Conservation (phyloP, 2,888 invertebrate genomes). For the Cosmia pyralina region DNA sequence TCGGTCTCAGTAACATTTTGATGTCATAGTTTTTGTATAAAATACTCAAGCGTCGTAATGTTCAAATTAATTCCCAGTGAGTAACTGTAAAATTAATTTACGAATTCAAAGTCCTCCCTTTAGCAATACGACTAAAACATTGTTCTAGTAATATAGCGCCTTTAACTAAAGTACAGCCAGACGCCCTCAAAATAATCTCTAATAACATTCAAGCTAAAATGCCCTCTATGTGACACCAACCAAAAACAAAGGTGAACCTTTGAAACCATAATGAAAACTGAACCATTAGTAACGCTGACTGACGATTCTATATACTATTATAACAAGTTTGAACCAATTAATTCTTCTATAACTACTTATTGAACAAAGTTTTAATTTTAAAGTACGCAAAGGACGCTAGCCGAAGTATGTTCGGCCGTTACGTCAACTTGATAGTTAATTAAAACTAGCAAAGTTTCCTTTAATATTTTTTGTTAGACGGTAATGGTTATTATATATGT, state of each 20-base stretch:
- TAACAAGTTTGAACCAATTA: slow-evolving; percentile 59
- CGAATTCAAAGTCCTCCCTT: neutral
- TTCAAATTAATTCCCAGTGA: neutral
- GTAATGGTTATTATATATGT: slow-evolving; percentile 18
- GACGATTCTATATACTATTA: slow-evolving; percentile 41
- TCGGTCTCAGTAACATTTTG: neutral
- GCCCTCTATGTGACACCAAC: neutral
- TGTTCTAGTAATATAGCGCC: neutral
- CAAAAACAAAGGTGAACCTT: slow-evolving; percentile 39
- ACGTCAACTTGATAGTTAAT: slow-evolving; percentile 59
- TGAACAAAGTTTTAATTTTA: slow-evolving; percentile 63
- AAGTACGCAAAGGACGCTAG: slow-evolving; percentile 54
- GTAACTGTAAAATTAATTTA: neutral
- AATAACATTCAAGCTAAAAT: slow-evolving; percentile 20
- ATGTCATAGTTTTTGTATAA: neutral
- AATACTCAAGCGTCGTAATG: neutral
- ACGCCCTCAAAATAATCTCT: slow-evolving; percentile 22
- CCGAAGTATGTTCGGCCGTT: slow-evolving; percentile 41
- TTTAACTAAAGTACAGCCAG: neutral
- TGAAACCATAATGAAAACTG: slow-evolving; percentile 49
- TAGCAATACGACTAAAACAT: slow-evolving; percentile 8
- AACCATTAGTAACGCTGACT: slow-evolving; percentile 42
- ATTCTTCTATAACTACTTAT: slow-evolving; percentile 61
- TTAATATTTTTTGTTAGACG: slow-evolving; percentile 40
- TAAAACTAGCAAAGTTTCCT: slow-evolving; percentile 54